Evolutionary conservation across 2,888 invertebrate species (phyloP), one percentile per base, ranked within the genome.

Genomic region (Hydrotaea diabolus): DNA sequence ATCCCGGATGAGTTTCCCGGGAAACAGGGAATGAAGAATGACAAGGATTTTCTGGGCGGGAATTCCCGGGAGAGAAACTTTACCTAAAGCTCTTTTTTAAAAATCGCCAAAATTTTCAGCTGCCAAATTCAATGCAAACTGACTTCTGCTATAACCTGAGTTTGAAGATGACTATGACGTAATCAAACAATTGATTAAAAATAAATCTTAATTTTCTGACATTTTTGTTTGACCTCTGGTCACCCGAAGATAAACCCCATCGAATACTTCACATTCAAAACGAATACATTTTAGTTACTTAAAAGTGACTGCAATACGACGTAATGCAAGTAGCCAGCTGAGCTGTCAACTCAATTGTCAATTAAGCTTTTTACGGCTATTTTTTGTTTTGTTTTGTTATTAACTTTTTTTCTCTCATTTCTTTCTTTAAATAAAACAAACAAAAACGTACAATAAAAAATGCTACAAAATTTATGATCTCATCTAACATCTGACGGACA

Each of bases 341-440:
- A 82, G 84, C 84, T 85, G 82, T 85, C 85, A 85, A 82, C 69
- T 85, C 74, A 85, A 82, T 85, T 82, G 82, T 85, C 85, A 85
- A 85, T 85, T 85, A 85, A 85, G 73, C 39, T 77, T 59, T 69
- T 72, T 46, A 80, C 26, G 57, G 39, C 3, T 66, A 7, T 31
- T 31, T 57, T 39, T 57, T 55, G 71, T 77, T 73, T 73, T 43
- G 53, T 19, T 55, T 66, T 31, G 23, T 36, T 62, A 46, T 36
- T 57, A 43, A 3, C 11, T 3, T 43, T 43, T 59, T 46, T 46
- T 39, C 15, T 43, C 8, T 23, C 19, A 39, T 9, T 31, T 31
- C 19, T 9, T 43, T 43, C 39, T 76, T 64, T 64, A 46, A 31
- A 55, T 17, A 72, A 72, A 53, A 59, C 31, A 31, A 73, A 74